phyloP scores from a whole-genome alignment of 2,888 invertebrate species.

The Pecten maximus region DNA sequence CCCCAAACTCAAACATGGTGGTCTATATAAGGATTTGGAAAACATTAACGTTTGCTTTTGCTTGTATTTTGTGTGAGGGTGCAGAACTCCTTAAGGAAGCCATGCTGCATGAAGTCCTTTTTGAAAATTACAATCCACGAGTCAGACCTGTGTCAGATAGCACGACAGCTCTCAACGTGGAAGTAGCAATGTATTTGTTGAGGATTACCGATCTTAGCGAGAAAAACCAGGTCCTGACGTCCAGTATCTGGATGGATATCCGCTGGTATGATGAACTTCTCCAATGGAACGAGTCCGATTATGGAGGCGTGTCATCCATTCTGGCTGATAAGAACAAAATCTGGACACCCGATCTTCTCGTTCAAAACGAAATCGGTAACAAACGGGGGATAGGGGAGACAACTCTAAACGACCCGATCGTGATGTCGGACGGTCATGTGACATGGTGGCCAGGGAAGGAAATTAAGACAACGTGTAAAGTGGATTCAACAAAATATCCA shows the following conservation, averaged over 20 bases:
- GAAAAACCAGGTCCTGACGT: slow-evolving; percentile 54
- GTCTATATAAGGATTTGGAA: neutral
- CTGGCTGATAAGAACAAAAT: slow-evolving; percentile 51
- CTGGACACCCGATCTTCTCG: slow-evolving; percentile 57
- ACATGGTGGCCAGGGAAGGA: slow-evolving; percentile 56
- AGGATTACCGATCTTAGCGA: slow-evolving; percentile 55
- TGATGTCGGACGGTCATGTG: slow-evolving; percentile 50
- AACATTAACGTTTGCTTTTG: neutral
- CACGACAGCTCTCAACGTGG: slow-evolving; percentile 44
- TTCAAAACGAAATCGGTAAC: slow-evolving; percentile 54
- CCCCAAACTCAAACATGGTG: neutral
- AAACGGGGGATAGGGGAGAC: slow-evolving; percentile 50
- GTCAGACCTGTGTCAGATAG: slow-evolving; percentile 49
- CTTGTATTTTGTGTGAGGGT: neutral
- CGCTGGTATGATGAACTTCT: slow-evolving; percentile 54
- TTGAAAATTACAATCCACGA: slow-evolving; percentile 49
- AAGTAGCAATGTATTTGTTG: slow-evolving; percentile 46
- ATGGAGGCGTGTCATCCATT: slow-evolving; percentile 46
- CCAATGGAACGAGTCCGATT: slow-evolving; percentile 49
- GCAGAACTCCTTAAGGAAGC: slow-evolving; percentile 49
- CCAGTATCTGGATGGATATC: slow-evolving; percentile 54
- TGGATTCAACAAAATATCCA: slow-evolving; percentile 54
- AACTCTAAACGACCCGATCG: slow-evolving; percentile 49
- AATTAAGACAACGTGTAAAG: slow-evolving; percentile 54
- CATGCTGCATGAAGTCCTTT: slow-evolving; percentile 50